phyloP scores from a whole-genome alignment of 2,888 invertebrate species.

The Laothoe populi region DNA sequence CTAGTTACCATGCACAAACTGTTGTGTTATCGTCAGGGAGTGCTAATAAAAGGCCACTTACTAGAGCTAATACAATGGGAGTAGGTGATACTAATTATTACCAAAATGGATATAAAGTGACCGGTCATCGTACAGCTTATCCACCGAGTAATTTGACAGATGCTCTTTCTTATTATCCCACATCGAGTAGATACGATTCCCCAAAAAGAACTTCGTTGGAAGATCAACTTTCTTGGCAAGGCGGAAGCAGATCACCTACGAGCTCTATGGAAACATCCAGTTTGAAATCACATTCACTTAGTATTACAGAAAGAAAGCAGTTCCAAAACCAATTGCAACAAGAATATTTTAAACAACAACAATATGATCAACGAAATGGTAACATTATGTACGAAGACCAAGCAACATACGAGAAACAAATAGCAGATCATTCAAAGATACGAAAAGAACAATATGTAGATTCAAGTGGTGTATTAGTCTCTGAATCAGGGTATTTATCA shows the following conservation, averaged over 20 bases:
- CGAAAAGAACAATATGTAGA: constrained; percentile 77
- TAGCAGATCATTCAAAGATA: constrained; percentile 57
- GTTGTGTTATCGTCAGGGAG: constrained; percentile 75
- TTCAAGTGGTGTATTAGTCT: constrained; percentile 86
- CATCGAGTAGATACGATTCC: constrained; percentile 86
- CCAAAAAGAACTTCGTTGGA: constrained; percentile 84
- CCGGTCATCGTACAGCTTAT: constrained; percentile 87
- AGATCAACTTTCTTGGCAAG: constrained; percentile 86
- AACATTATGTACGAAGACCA: constrained; percentile 69
- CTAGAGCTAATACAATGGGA: constrained; percentile 84
- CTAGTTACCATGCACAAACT: constrained; percentile 84
- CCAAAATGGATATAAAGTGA: constrained; percentile 88
- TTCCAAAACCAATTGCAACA: constrained; percentile 83
- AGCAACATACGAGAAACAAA: constrained; percentile 63
- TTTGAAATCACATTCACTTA: constrained; percentile 84
- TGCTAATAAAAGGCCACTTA: constrained; percentile 76
- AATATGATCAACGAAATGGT: constrained; percentile 81
- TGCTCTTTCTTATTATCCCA: constrained; percentile 92
- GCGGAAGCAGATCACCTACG: constrained; percentile 85
- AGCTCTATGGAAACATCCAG: constrained; percentile 86
- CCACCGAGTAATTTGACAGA: constrained; percentile 91
- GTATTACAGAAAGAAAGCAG: constrained; percentile 82
- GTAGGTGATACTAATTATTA: constrained; percentile 80
- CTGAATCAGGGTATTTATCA: constrained; percentile 91
- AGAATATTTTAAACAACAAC: constrained; percentile 82